Evolutionary conservation across 2,888 invertebrate genomes (phyloP).

Genomic region (Stramonita haemastoma): DNA sequence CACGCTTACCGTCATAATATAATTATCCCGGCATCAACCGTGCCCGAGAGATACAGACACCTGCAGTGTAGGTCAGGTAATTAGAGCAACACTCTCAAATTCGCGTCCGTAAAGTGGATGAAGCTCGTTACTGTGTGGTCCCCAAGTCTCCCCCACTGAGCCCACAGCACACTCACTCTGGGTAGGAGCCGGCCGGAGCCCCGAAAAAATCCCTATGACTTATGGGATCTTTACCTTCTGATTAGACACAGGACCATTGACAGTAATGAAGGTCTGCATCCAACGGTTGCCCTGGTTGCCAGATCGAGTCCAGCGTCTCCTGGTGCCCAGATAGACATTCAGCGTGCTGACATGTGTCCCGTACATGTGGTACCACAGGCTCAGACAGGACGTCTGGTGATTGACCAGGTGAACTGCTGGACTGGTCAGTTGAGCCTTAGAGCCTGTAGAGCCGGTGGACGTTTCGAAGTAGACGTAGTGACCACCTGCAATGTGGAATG

Average conservation of each 20-base stretch:
- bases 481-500: conserved; percentile 49
- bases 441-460: conserved; percentile 80
- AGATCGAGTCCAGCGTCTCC: conserved; percentile 58
- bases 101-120: no score
- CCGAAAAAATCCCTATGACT: no score
- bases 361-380: conserved; percentile 74
- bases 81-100: no score
- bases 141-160: no score
- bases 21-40: no score
- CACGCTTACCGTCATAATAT: no score
- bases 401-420: conserved; percentile 51
- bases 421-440: conserved; percentile 78
- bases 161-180: no score
- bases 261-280: conserved; percentile 59
- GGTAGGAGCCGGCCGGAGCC: no score
- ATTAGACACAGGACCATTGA: conserved; percentile 65
- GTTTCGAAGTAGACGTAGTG: conserved; percentile 75
- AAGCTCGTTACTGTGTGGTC: no score
- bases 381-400: conserved; percentile 59
- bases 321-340: conserved; percentile 67
- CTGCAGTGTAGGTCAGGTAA: no score
- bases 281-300: conserved; percentile 66
- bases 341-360: conserved; percentile 65
- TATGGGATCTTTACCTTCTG: conserved; percentile 63
- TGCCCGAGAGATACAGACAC: no score